Evolutionary conservation across 2,888 invertebrate species (phyloP), one percentile per base, ranked within the genome.

Genomic region (Drosophila prostipennis): DNA sequence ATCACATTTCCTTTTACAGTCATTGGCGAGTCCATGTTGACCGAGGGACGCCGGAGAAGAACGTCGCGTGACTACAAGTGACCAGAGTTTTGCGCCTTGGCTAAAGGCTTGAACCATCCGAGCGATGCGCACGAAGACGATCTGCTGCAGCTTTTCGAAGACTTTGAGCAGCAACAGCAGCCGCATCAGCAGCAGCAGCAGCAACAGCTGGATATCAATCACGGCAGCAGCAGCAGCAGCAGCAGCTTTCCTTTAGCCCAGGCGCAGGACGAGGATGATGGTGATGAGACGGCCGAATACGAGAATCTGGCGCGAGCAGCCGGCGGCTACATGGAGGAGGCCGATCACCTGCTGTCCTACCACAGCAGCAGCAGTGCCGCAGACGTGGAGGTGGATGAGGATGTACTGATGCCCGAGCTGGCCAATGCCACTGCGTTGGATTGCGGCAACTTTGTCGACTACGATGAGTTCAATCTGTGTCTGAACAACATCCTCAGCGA

Each of bases 1-100:
- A 6, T 26, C 6, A 26, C 0, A 26, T 43, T 43, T 19, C 6
- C 10, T 0, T 16, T 78, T 83, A 14, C 46, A 91, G 91, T 90
- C 70, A 91, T 91, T 69, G 90, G 90, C 36, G 92, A 92, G 75
- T 83, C 89, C 36, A 80, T 88, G 74, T 52, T 91, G 72, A 89
- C 87, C 70, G 92, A 91, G 81, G 91, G 91, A 76, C 89, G 92
- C 81, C 93, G 95, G 89, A 93, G 95, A 90, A 94, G 95, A 90
- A 93, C 93, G 81, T 95, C 95, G 76, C 94, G 95, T 91, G 95
- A 95, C 93, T 95, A 94, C 93, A 95, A 95, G 95, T 95, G 95
- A 95, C 94, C 93, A 92, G 90, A 92, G 93, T 93, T 93, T 92
- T 91, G 92, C 92, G 91, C 90, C 90, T 91, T 92, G 92, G 90